These are phyloP conservation scores for Phymanthus crucifer DNA, from an alignment of 92 coral and sea anemone genomes.

Conservation along the genomic window DNA sequence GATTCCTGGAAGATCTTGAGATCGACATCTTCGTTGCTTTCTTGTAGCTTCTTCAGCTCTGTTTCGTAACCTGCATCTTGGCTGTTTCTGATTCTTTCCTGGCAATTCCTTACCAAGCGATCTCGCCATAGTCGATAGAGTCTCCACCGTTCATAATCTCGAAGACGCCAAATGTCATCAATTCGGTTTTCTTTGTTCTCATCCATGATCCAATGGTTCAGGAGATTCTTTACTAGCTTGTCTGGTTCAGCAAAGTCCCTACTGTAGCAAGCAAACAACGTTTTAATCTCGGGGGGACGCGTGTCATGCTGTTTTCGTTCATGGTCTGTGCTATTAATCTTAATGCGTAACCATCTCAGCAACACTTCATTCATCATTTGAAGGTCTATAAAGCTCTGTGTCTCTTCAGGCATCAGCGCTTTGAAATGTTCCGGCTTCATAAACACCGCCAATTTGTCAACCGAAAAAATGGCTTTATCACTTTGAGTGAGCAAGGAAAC, in stretches of 20 bases:
- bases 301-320: background rate
- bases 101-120: conserved; percentile 50
- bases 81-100: conserved; percentile 26
- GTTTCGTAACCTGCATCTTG: conserved; percentile 58
- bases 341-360: conserved; percentile 48
- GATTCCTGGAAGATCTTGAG: conserved; percentile 49
- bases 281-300: background rate
- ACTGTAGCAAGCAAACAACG: conserved; percentile 1
- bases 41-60: conserved; percentile 49
- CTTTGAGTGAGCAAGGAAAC: conserved; percentile 14
- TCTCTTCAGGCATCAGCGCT: background rate
- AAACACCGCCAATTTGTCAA: conserved; percentile 4
- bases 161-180: background rate
- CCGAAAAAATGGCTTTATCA: conserved; percentile 48
- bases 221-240: conserved; percentile 17
- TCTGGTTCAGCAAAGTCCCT: conserved; percentile 21
- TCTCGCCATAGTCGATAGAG: conserved; percentile 79
- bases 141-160: conserved; percentile 55
- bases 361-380: conserved; percentile 34
- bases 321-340: background rate
- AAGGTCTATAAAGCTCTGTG: background rate
- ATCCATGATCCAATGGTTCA: conserved; percentile 11
- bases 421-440: conserved; percentile 17
- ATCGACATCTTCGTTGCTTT: conserved; percentile 46
- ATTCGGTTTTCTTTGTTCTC: background rate